These are phyloP conservation scores for Datnioides undecimradiatus DNA, from an alignment of 2,113 vertebrate species.

Conservation along the genomic window DNA sequence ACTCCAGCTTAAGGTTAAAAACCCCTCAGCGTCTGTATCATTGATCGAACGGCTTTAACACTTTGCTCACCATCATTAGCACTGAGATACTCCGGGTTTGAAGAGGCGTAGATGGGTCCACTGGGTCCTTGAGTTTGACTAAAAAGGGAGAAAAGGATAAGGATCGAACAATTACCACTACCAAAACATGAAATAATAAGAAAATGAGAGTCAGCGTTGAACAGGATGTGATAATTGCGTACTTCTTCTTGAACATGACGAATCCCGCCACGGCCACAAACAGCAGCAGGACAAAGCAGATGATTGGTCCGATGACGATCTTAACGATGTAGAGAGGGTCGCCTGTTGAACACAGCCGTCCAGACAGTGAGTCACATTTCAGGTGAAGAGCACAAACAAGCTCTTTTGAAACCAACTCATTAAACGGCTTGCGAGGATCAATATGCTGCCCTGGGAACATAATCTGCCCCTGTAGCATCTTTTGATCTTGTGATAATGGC, in stretches of 20 bases:
- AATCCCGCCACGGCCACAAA: conserved; percentile 85
- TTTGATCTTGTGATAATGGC: not conserved
- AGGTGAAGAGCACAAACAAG: conserved; percentile 38
- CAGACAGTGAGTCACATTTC: conserved; percentile 42
- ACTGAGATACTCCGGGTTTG: conserved; percentile 96
- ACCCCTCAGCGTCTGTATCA: not conserved
- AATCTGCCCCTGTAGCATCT: not conserved
- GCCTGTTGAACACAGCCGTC: conserved; percentile 74
- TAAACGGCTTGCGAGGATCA: not conserved
- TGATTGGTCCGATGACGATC: conserved; percentile 89
- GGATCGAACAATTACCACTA: not conserved
- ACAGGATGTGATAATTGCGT: conserved; percentile 5
- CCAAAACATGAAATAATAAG: not conserved
- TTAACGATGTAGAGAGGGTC: conserved; percentile 89
- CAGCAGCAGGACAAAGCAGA: conserved; percentile 89
- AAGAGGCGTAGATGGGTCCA: conserved; percentile 93
- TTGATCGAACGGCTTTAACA: not conserved
- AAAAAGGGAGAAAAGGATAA: not conserved
- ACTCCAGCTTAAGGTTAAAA: not conserved
- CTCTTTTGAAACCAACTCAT: conserved; percentile 4
- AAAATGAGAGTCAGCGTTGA: not conserved
- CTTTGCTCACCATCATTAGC: conserved; percentile 90
- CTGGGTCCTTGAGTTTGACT: conserved; percentile 94
- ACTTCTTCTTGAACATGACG: conserved; percentile 92
- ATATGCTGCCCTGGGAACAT: not conserved